Base-by-base conservation (phyloP, 2,797 vertebrate genomes). In the Pseudochaenichthys georgianus region DNA sequence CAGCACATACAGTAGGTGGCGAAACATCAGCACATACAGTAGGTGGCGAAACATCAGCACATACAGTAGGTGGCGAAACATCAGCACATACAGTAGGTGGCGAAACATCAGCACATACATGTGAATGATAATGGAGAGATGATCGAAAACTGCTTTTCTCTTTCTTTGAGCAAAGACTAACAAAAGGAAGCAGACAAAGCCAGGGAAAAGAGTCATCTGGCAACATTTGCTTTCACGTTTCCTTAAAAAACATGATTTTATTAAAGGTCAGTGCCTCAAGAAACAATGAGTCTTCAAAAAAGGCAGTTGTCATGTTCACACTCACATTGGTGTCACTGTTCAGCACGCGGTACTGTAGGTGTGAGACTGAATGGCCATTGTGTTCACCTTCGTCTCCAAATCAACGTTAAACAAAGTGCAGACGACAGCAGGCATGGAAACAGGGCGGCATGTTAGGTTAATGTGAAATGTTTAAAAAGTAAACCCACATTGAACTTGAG, bases 311-410 rank as follows among this genome's bases (percentile, higher is more conserved):
- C 46, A 41, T 10, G 15, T 69, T 58, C 70, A 67, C 45, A 4
- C 34, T 54, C n/a, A 50, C 45, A 48, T 67, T 23, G 19, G 43
- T 64, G 50, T 69, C 54, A 54, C 71, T 70, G 67, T 66, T 83
- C 63, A 75, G 52, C 60, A 61, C 52, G 46, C 7, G 41, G 34
- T 8, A 53, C 19, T 28, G 46, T 38, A 48, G 12, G 12, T 60
- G 38, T 28, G 15, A 47, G 15, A 8, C 46, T 47, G 46, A 47
- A 47, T 16, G 4, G 47, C 47, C 17, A 50, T 38, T 9, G 2
- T 38, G 16, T 50, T n/a, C 47, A 9, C 17, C 17, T n/a, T 38
- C 1, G 4, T 50, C 17, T n/a, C 3, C 17, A 50, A 50, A 7
- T 38, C 34, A 38, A 38, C 34, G 34, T 38, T 28, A 28, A 28